Evolutionary conservation across 2,888 invertebrate genomes (phyloP), one percentile per base, ranked within the genome.

Genomic region (Cerceris ruficornis): DNA sequence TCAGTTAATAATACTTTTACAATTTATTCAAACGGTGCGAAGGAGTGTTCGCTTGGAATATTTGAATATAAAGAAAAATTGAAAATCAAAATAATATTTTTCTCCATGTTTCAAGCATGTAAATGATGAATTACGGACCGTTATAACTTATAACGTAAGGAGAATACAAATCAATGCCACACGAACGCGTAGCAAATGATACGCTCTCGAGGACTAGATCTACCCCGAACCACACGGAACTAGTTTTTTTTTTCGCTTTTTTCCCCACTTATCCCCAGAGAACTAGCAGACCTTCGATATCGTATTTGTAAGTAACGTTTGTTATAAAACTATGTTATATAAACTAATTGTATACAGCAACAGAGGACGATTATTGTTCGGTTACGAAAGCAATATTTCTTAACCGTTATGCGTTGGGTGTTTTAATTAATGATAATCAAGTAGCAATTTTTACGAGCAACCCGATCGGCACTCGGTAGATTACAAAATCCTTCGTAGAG

Each of bases 101-200:
- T 62, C 50, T 67, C 69, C 59, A 69, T 59, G 73, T 67, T 15
- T 57, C 41, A 65, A 64, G 55, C 59, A 15, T 57, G 74, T 66
- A 49, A 65, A 15, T 17, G 15, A 76, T 71, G 68, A 68, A 76
- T 71, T 69, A 76, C 68, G 74, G 76, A 74, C 43, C 74, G 57
- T 66, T 71, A 76, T 71, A 76, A 71, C 68, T 66, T 71, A 76
- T 71, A 76, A 71, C 68, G 70, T 73, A 79, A 81, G 61, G 61
- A 49, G n/a, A 4, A 8, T 41, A 46, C 54, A 50, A 67, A 70
- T 76, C 59, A 79, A 76, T 75, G 69, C 50, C 52, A 60, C n/a
- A 67, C 58, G 28, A 60, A 52, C 61, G 52, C 58, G n/a, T 5
- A 55, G 13, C 50, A n/a, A 50, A 6, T 13, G 50, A 50, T n/a